A percentile compares a stretch with the other conserved stretches of the same genome.
Conservation (phyloP, 2,113 vertebrate species). For the Brevimyrus niger region DNA sequence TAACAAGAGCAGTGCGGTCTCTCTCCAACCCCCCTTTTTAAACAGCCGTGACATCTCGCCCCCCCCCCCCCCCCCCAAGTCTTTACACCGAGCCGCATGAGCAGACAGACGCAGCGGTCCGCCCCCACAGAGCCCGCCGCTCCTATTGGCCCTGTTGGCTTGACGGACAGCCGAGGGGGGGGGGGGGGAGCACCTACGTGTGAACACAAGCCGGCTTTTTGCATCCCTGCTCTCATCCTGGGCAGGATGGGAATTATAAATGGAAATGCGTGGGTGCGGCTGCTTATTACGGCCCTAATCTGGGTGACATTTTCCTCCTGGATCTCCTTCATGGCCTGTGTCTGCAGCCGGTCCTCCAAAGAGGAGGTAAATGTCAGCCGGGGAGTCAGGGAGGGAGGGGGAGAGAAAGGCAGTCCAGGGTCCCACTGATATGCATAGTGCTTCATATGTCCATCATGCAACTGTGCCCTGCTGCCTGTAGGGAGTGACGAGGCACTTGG, state of each 20-base stretch:
- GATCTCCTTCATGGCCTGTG: not conserved
- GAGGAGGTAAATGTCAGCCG: not conserved
- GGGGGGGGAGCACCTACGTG: not conserved
- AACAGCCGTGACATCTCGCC: conserved; percentile 50
- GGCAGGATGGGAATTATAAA: not conserved
- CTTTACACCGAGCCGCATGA: conserved; percentile 22
- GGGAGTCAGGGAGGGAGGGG: not conserved
- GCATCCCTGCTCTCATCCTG: not conserved
- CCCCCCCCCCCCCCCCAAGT: conserved; percentile 35
- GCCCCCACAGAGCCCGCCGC: conserved; percentile 26
- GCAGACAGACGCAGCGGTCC: not conserved
- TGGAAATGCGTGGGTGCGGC: conserved; percentile 40
- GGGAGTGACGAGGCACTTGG: not conserved
- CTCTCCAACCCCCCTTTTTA: conserved; percentile 48
- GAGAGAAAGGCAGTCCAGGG: not conserved
- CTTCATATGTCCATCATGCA: not conserved
- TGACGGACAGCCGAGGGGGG: not conserved
- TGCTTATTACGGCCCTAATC: conserved; percentile 10
- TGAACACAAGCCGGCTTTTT: not conserved
- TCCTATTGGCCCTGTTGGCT: not conserved
- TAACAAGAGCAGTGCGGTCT: conserved; percentile 54
- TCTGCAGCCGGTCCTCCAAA: not conserved
- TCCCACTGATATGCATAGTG: too few species aligned
- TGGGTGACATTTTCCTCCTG: conserved; percentile 30
- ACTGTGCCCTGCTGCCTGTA: too few species aligned